Percentiles rank a stretch among this genome's conserved stretches.
Evolutionary conservation across 2,888 invertebrate species (phyloP).

Genomic region (Venustoraphidia nigricollis): DNA sequence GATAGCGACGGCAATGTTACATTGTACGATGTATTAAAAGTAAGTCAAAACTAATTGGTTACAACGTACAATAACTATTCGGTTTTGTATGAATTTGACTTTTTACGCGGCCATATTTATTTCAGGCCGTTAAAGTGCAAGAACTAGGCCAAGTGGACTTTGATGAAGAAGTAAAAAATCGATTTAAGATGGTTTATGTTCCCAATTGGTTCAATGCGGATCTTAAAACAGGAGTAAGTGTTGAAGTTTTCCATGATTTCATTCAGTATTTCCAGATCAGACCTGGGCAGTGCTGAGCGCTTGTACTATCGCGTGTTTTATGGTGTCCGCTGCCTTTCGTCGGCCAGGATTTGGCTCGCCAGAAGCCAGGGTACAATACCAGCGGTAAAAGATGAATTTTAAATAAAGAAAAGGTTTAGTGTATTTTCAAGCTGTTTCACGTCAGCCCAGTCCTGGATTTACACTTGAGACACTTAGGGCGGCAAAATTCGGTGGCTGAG

Average conservation of each 20-base stretch:
- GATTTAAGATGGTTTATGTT: conserved; percentile 86
- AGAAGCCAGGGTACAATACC: too few species aligned
- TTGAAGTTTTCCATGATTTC: not conserved
- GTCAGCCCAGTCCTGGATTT: too few species aligned
- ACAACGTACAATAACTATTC: not conserved
- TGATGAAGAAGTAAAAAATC: conserved; percentile 82
- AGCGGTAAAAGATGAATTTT: too few species aligned
- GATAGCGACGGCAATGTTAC: conserved; percentile 85
- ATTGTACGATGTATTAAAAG: conserved; percentile 86
- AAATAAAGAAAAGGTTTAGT: too few species aligned
- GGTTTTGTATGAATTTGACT: conserved; percentile 8
- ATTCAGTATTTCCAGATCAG: not conserved
- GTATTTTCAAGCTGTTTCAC: too few species aligned
- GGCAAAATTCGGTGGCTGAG: too few species aligned
- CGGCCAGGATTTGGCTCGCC: too few species aligned
- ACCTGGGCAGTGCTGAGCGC: too few species aligned
- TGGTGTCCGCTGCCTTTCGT: too few species aligned
- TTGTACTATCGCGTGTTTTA: too few species aligned
- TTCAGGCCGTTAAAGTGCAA: conserved; percentile 63
- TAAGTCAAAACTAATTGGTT: conserved; percentile 22
- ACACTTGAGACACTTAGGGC: too few species aligned
- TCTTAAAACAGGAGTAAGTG: conserved; percentile 84
- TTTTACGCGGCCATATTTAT: conserved; percentile 6
- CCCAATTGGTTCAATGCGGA: conserved; percentile 99
- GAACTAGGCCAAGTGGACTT: conserved; percentile 84